Conservation (phyloP, 1,140 invertebrate species). For the Leptinotarsa lineolata region DNA sequence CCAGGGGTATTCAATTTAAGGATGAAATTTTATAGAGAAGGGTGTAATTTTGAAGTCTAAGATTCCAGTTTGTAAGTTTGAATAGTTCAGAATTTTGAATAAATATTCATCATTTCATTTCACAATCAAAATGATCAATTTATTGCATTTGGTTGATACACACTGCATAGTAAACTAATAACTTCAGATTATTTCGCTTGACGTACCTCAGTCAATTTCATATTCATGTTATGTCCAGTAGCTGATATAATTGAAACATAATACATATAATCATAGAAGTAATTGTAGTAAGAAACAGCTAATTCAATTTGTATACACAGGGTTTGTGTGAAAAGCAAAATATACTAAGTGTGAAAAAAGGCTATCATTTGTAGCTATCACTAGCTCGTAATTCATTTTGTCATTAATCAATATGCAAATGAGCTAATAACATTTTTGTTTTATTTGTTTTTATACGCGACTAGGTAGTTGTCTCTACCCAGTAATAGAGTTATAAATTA, state of each 20-base stretch:
- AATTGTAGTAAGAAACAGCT: not conserved
- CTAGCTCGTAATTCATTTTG: not conserved
- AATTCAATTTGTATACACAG: not conserved
- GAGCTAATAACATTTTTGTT: slow-evolving; percentile 10
- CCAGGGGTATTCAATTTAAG: no score
- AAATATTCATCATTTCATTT: no score
- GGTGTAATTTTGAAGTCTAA: no score
- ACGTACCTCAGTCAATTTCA: no score
- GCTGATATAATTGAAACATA: not conserved
- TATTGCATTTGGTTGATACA: no score
- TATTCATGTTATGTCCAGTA: not conserved
- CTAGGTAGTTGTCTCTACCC: not conserved
- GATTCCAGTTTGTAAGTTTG: no score
- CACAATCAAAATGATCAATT: no score
- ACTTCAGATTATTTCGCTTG: no score
- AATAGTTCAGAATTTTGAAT: no score
- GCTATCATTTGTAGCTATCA: not conserved
- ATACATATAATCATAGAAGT: not conserved
- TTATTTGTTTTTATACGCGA: slow-evolving; percentile 17
- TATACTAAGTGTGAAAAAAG: not conserved
- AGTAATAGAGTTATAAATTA: slow-evolving; percentile 14
- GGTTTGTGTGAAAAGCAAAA: not conserved
- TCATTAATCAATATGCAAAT: slow-evolving; percentile 20
- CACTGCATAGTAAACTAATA: no score
- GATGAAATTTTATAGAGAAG: no score